A percentile compares a stretch with the other conserved stretches of the same genome.
Evolutionary conservation across 1,140 invertebrate species (phyloP).

Genomic region (Capitella teleta): DNA sequence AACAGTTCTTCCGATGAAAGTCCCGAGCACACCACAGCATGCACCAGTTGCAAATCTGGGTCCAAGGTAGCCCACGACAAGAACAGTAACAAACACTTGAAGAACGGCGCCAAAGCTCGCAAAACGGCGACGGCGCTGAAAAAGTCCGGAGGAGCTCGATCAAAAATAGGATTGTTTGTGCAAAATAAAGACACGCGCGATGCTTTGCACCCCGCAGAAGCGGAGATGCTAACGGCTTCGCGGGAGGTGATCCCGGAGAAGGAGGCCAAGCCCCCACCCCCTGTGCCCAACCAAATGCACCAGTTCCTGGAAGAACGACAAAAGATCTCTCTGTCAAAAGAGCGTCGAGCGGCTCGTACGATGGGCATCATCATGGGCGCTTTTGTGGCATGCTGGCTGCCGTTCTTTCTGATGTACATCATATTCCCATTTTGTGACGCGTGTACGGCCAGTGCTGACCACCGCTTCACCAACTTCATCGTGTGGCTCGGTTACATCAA

Average conservation of each 20-base stretch:
- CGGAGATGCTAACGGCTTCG: neutral
- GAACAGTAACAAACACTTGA: neutral
- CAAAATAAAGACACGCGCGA: too few species aligned
- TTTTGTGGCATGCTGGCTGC: constrained; percentile 51
- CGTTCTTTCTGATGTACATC: constrained; percentile 42
- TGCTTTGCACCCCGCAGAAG: too few species aligned
- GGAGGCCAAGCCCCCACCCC: neutral
- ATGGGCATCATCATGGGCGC: constrained; percentile 50
- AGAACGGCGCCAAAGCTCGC: neutral
- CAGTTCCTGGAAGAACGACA: constrained; percentile 76
- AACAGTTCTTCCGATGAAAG: neutral
- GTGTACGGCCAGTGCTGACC: neutral
- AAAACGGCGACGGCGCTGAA: neutral
- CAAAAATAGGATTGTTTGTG: too few species aligned
- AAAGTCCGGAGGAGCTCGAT: neutral
- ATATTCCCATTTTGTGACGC: constrained; percentile 61
- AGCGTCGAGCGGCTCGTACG: constrained; percentile 88
- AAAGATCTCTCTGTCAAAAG: constrained; percentile 74
- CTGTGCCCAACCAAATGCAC: constrained; percentile 23
- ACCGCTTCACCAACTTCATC: constrained; percentile 26
- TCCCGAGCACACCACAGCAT: neutral
- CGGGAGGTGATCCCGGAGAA: neutral
- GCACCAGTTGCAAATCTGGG: neutral
- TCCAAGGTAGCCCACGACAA: neutral
- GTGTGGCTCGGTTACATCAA: constrained; percentile 47